Percentiles rank a stretch among this genome's conserved stretches.
Conservation (phyloP, 2,113 vertebrate species). For the Mesoclemmys tuberculata region DNA sequence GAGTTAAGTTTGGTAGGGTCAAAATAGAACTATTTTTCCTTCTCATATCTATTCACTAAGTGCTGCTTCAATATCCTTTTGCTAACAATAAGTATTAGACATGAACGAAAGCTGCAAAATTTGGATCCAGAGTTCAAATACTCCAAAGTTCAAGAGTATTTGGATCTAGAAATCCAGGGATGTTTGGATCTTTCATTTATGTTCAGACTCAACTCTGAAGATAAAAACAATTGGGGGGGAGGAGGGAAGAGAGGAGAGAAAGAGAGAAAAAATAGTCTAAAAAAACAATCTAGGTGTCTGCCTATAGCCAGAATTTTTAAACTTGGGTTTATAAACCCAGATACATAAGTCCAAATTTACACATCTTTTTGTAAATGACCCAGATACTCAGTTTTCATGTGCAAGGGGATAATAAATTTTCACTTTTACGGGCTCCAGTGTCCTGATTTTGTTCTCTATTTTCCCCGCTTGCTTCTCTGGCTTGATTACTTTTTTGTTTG, state of each 20-base stretch:
- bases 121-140: not conserved
- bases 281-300: not conserved
- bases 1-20: not conserved
- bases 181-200: not conserved
- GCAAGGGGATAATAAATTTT: not conserved
- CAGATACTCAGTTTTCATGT: not conserved
- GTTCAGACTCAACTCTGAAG: not conserved
- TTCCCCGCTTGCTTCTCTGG: not conserved
- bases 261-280: not conserved
- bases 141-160: not conserved
- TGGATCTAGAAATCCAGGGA: not conserved
- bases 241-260: too few relatives aligned
- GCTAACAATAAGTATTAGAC: not conserved
- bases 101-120: not conserved
- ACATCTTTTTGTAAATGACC: not conserved
- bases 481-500: accelerated
- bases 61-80: not conserved
- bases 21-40: not conserved
- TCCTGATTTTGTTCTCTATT: not conserved
- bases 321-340: not conserved
- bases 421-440: not conserved
- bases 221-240: not conserved
- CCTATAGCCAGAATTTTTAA: not conserved
- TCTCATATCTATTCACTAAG: not conserved
- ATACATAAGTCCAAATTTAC: not conserved